Conservation (phyloP, 2,888 invertebrate genomes). For the Allolobophora icterica region DNA sequence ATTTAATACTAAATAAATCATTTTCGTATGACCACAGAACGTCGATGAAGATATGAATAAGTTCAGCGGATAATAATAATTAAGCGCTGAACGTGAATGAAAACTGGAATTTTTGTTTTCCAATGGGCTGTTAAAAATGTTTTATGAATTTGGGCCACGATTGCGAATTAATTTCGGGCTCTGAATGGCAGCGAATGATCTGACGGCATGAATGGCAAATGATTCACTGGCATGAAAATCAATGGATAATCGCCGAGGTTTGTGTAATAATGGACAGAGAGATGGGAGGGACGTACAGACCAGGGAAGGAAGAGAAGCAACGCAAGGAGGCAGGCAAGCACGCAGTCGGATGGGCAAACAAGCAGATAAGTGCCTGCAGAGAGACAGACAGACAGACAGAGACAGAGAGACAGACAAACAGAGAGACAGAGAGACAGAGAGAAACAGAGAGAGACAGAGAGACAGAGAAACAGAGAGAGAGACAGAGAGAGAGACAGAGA, state of each 20-base stretch:
- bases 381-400: no score
- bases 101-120: not conserved
- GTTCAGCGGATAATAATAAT: not conserved
- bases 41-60: no score
- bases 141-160: not conserved
- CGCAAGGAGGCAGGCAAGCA: not conserved
- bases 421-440: no score
- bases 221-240: not conserved
- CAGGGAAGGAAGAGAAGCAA: not conserved
- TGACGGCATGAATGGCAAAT: not conserved
- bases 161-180: not conserved
- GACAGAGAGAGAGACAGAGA: no score
- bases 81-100: not conserved
- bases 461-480: no score
- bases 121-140: not conserved
- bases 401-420: no score
- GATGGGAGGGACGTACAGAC: not conserved
- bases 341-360: no score
- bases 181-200: not conserved
- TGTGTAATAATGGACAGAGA: not conserved
- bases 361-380: no score
- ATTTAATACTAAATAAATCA: no score
- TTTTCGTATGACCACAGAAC: no score
- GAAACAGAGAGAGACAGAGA: no score
- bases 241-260: not conserved